Percentiles rank a stretch among this genome's conserved stretches.
These are phyloP conservation scores for Myrmophylax atrothorax DNA, from an alignment of 2,113 vertebrate genomes.

Conservation along the genomic window DNA sequence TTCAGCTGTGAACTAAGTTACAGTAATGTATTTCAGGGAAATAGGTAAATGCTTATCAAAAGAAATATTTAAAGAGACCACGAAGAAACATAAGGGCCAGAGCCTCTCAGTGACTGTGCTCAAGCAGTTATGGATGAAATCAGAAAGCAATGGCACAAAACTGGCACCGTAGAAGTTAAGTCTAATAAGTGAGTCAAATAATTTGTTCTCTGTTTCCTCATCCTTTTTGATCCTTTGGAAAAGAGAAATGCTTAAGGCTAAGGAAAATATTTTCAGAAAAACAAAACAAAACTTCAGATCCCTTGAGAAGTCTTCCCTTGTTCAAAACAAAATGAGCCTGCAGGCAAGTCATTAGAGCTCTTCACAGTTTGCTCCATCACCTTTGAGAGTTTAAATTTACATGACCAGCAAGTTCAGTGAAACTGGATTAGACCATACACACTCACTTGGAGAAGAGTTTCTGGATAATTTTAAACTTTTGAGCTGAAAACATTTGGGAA, in stretches of 20 bases:
- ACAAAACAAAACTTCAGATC: fast-evolving
- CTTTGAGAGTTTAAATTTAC: neutral
- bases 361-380: neutral
- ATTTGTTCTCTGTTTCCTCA: neutral
- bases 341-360: neutral
- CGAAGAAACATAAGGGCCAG: neutral
- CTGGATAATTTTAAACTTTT: neutral
- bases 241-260: neutral
- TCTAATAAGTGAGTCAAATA: neutral
- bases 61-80: neutral
- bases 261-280: neutral
- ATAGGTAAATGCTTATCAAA: neutral
- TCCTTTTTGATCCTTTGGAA: neutral
- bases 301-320: neutral
- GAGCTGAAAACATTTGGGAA: neutral
- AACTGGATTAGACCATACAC: neutral
- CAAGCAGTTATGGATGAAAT: neutral
- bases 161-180: neutral
- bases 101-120: neutral
- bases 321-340: neutral
- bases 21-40: neutral
- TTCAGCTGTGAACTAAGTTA: neutral
- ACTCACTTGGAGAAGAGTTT: neutral
- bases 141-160: neutral
- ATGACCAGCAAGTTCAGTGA: neutral